These are phyloP conservation scores for Lepisosteus oculatus DNA, from an alignment of 2,113 vertebrate species.

Conservation along the genomic window DNA sequence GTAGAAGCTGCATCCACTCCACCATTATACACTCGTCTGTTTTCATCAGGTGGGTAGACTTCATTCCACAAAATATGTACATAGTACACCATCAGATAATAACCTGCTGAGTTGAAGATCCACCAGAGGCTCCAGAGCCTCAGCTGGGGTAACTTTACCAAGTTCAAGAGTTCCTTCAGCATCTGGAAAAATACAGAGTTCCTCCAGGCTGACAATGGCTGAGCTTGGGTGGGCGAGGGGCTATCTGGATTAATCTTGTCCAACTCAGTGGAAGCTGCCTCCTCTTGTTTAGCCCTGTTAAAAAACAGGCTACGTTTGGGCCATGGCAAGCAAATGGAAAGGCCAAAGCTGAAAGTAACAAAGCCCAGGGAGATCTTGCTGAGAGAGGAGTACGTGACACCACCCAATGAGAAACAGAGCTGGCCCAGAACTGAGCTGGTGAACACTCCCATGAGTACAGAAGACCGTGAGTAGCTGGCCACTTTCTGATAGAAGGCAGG, in stretches of 20 bases:
- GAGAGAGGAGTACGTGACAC: conserved; percentile 57
- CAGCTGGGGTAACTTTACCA: conserved; percentile 64
- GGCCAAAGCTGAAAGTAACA: conserved; percentile 70
- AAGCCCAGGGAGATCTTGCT: conserved; percentile 78
- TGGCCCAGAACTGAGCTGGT: conserved; percentile 88
- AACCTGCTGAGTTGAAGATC: conserved; percentile 88
- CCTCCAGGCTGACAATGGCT: conserved; percentile 40
- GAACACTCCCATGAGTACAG: conserved; percentile 87
- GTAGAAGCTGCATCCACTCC: conserved; percentile 88
- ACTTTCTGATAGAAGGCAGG: conserved; percentile 79
- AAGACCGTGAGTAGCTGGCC: conserved; percentile 82
- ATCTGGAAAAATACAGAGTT: conserved; percentile 63
- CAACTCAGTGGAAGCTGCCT: conserved; percentile 37
- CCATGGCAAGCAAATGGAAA: conserved; percentile 78
- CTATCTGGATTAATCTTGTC: conserved; percentile 40
- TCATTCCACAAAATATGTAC: conserved; percentile 86
- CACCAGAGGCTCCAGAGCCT: conserved; percentile 94
- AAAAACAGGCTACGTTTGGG: conserved; percentile 89
- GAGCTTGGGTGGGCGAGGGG: accelerated
- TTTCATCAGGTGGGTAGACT: conserved; percentile 44
- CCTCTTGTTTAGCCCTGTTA: conserved; percentile 42
- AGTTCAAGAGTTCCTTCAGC: conserved; percentile 64
- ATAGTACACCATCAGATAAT: conserved; percentile 90
- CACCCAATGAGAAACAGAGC: conserved; percentile 64
- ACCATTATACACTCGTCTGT: conserved; percentile 77